Base-by-base conservation (phyloP, 1,140 invertebrate species). In the Drosophila eugracilis region DNA sequence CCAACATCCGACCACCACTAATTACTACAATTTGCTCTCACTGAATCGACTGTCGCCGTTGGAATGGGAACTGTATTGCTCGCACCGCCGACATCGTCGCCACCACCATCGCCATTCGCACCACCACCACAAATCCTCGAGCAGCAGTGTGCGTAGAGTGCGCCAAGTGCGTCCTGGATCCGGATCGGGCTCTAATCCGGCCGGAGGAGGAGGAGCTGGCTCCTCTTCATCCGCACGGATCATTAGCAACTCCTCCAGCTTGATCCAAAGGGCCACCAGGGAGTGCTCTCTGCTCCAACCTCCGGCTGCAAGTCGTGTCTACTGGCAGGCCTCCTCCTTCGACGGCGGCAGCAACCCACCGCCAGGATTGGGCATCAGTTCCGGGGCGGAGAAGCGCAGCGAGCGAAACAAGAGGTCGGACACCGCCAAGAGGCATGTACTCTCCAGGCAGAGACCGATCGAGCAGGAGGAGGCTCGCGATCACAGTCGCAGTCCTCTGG, bases 361-460 rank as follows among this genome's bases (percentile, higher is more conserved):
- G 34, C 42, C 6, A 44, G 58, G 32, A 22, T 37, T 48, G 26
- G 41, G 28, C n/a, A 6, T 60, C 7, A 39, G 50, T 3, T 67
- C 75, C 92, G 37, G 74, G 17, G 58, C 60, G 1, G 83, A 88
- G 26, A 88, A 89, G 36, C 84, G 83, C 3, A 79, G 62, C 0
- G 90, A 91, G 42, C 80, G 91, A 30, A 92, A 92, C 10, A 91
- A 89, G 41, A 86, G 93, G 24, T 95, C 94, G 2, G 94, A 95
- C 50, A 96, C 95, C 28, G 94, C 95, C 9, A 93, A 94, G 22
- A 92, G 96, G 14, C 96, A 96, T 83, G 94, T 96, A 30, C 92
- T 97, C n/a, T 92, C 94, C 4, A 91, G 96, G 12, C 96, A 97
- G 80, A 94, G 94, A 48, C 95, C 95, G 52, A 94, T 97, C 14